Percentiles rank a stretch among this genome's conserved stretches.
These are phyloP conservation scores for Nemoura dubitans DNA, from an alignment of 2,888 invertebrate genomes.

Conservation along the genomic window DNA sequence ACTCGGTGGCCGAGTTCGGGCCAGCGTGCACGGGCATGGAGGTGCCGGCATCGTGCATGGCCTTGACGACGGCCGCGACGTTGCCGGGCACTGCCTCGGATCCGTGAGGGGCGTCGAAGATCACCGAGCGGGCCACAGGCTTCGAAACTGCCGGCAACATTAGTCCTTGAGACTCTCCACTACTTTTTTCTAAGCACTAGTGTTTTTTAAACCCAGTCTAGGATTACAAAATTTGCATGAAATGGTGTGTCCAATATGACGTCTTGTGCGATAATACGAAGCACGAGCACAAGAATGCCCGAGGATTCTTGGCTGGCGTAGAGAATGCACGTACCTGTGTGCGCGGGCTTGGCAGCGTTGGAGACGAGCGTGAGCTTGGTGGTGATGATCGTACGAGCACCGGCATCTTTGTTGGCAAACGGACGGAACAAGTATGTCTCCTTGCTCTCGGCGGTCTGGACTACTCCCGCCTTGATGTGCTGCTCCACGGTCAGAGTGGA, in stretches of 20 bases:
- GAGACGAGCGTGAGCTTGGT: conserved; percentile 71
- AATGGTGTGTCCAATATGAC: too few relatives aligned
- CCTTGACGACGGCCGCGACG: conserved; percentile 65
- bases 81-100: conserved; percentile 58
- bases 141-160: conserved; percentile 53
- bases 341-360: conserved; percentile 59
- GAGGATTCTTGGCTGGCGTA: too few relatives aligned
- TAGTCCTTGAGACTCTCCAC: too few relatives aligned
- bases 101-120: conserved; percentile 72
- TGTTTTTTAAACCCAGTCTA: too few relatives aligned
- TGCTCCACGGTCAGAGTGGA: conserved; percentile 73
- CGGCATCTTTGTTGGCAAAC: conserved; percentile 75
- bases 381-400: conserved; percentile 72
- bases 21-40: conserved; percentile 69
- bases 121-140: conserved; percentile 64
- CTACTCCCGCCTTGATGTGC: conserved; percentile 70
- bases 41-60: conserved; percentile 71
- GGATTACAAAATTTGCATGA: too few relatives aligned
- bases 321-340: too few relatives aligned
- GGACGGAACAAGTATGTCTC: conserved; percentile 80
- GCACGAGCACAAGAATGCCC: too few relatives aligned
- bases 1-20: conserved; percentile 72
- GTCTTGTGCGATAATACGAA: too few relatives aligned
- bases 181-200: too few relatives aligned
- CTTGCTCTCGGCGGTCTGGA: conserved; percentile 71